phyloP scores from a whole-genome alignment of 2,888 invertebrate species.

The Phyllotreta striolata region DNA sequence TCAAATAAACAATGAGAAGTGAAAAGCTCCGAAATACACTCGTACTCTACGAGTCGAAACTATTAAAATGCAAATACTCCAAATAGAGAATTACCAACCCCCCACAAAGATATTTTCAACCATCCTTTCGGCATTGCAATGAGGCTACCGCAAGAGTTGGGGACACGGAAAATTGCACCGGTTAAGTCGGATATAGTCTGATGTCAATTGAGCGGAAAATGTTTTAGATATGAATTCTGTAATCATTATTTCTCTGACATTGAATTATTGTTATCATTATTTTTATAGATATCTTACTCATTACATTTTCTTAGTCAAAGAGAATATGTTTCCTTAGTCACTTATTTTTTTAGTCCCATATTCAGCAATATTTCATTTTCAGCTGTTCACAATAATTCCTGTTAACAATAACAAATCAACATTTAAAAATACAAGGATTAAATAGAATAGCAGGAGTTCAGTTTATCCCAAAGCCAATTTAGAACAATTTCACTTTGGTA shows the following conservation, averaged over 20 bases:
- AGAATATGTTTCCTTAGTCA: no score
- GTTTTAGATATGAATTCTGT: no score
- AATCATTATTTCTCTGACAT: no score
- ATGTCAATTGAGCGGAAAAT: not conserved
- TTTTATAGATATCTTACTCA: no score
- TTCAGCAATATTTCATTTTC: no score
- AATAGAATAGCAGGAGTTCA: not conserved
- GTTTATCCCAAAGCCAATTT: constrained; percentile 25
- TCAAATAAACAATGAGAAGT: constrained; percentile 54
- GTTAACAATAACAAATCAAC: not conserved
- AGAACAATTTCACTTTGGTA: constrained; percentile 56
- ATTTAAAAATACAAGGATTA: not conserved
- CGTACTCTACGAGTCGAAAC: constrained; percentile 51
- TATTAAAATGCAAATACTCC: constrained; percentile 63
- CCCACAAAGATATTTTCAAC: constrained; percentile 52
- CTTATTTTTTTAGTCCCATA: no score
- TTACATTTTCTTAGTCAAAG: no score
- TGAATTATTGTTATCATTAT: no score
- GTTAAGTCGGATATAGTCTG: not conserved
- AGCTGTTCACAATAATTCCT: no score
- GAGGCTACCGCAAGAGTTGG: constrained; percentile 30
- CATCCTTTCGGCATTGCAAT: constrained; percentile 46
- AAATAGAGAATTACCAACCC: constrained; percentile 50
- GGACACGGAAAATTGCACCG: constrained; percentile 15
- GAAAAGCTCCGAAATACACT: constrained; percentile 55